Base-by-base conservation (phyloP, 35 echinoderm and acorn worm genomes). In the Stichopus chloronotus region DNA sequence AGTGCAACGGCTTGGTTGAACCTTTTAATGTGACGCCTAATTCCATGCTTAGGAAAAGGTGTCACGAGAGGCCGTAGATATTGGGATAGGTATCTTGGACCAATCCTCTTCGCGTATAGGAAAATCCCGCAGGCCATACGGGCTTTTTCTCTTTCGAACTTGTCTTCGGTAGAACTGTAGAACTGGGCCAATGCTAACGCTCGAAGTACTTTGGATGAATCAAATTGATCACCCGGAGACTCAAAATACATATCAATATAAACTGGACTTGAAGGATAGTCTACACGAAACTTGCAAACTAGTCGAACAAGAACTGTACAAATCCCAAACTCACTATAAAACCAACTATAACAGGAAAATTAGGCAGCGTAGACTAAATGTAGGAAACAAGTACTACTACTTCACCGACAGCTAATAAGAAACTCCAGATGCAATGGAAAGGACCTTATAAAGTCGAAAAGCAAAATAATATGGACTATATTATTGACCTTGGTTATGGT, bases 101-200 rank as follows among this genome's bases (percentile, higher is more conserved):
- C 91, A 21, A 14, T 95, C 19, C 58, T 95, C 5, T 95, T 95
- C 68, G 94, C 94, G 1, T 95, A 88, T 89, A 57, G 94, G 7
- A 90, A 95, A 77, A 81, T 57, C 12, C 91, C 94, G 53, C 91
- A 95, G 5, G 65, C 43, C 0, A 95, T 90, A 88, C 57, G 5
- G 94, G 91, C 5, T 95, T 95, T 79, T 20, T 84, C 61, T 90
- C 68, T 8, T 95, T 95, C 58, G 94, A 92, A 81, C 76, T 95
- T 25, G n/a, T 95, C 6, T 92, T 92, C 57, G 91, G 91, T 14
- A 87, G 94, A 82, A 86, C 30, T 5, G 95, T 96, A 6, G 57
- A 87, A 22, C n/a, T n/a, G 95, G 95, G 30, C 95, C 95, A 17
- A 74, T 96, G 55, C 20, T 54, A 9, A 59, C 92, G 25, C 63